These are phyloP conservation scores for Emydocephalus ijimae DNA, from an alignment of 2,113 vertebrate genomes.

Conservation along the genomic window DNA sequence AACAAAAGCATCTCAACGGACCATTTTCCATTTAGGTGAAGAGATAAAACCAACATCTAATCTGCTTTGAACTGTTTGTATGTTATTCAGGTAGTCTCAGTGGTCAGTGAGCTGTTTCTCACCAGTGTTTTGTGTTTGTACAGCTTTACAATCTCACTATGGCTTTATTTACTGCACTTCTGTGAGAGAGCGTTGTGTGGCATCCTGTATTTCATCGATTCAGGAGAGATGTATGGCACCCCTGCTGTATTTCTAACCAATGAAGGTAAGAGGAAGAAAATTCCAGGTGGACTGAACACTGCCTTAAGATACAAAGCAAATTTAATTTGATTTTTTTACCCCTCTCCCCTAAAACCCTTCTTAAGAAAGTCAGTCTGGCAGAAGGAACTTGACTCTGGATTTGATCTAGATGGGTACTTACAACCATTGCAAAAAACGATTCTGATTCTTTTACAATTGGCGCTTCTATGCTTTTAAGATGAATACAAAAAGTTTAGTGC, in stretches of 20 bases:
- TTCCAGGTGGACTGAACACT: neutral
- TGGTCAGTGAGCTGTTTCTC: neutral
- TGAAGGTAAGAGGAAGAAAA: slow-evolving; percentile 72
- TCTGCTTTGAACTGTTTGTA: neutral
- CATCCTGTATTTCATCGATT: slow-evolving; percentile 83
- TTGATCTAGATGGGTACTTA: neutral
- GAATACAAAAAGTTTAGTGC: neutral
- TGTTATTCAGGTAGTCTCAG: neutral
- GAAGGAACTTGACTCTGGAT: neutral
- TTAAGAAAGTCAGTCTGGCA: neutral
- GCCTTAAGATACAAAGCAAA: neutral
- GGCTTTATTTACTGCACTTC: slow-evolving; percentile 84
- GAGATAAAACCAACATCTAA: slow-evolving; percentile 4
- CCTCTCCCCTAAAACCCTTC: neutral
- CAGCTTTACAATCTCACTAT: slow-evolving; percentile 85
- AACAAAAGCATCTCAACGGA: neutral
- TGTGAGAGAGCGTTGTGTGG: slow-evolving; percentile 78
- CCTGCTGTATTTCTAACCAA: slow-evolving; percentile 82
- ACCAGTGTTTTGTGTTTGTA: slow-evolving; percentile 47
- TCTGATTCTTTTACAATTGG: too few species aligned
- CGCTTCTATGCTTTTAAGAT: too few species aligned
- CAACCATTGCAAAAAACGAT: neutral
- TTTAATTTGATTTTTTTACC: neutral
- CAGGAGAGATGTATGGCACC: slow-evolving; percentile 72
- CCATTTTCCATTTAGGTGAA: neutral